phyloP scores from a whole-genome alignment of 2,797 vertebrate genomes.

The Cirrhinus mrigala region DNA sequence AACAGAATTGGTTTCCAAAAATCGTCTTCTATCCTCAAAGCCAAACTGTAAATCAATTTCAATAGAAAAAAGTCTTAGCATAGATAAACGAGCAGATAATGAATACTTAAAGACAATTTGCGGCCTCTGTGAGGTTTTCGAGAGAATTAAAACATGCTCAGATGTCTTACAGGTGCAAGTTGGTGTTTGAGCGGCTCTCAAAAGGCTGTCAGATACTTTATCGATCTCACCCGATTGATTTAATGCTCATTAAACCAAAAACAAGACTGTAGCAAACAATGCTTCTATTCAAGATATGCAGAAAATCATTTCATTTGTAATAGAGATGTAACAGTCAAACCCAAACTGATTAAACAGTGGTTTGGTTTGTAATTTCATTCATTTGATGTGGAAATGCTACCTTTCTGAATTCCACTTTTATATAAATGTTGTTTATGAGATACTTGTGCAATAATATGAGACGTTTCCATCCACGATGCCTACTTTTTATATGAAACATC shows the following conservation, averaged over 20 bases:
- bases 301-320: neutral
- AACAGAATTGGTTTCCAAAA: slow-evolving; percentile 62
- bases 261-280: neutral
- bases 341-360: neutral
- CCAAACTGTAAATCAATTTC: neutral
- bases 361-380: neutral
- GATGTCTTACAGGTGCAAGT: neutral
- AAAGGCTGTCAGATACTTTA: neutral
- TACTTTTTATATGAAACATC: neutral
- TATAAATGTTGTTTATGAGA: neutral
- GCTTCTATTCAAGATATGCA: neutral
- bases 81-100: neutral
- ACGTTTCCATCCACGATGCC: too few species aligned
- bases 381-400: neutral
- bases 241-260: slow-evolving; percentile 1
- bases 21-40: slow-evolving; percentile 64
- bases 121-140: neutral
- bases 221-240: neutral
- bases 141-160: neutral
- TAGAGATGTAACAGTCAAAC: neutral
- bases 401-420: neutral
- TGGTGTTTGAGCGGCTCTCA: neutral
- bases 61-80: neutral
- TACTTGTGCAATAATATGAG: neutral
- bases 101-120: neutral